These are phyloP conservation scores for Labia minor DNA, from an alignment of 2,888 invertebrate genomes.

Conservation along the genomic window DNA sequence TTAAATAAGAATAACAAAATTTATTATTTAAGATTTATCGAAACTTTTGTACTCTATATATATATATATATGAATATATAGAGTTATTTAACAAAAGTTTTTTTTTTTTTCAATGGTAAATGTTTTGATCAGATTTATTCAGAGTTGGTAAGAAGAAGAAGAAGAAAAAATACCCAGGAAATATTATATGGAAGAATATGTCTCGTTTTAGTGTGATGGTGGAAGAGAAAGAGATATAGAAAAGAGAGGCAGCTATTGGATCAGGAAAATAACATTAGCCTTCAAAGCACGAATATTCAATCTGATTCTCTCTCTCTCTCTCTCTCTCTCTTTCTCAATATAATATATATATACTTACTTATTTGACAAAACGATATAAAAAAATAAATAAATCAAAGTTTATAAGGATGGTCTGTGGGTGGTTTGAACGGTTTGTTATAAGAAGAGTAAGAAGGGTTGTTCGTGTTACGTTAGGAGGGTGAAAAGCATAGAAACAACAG, in stretches of 20 bases:
- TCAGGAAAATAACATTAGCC: background rate
- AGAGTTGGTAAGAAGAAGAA: no score
- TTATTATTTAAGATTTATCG: background rate
- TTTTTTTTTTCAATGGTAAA: background rate
- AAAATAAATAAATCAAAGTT: background rate
- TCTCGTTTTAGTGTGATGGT: no score
- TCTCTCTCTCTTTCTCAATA: no score
- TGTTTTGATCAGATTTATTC: conserved; percentile 7
- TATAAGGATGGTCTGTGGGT: no score
- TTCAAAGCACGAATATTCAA: conserved; percentile 13
- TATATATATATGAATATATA: no score
- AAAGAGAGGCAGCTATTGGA: background rate
- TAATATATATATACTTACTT: background rate
- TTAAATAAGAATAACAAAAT: background rate
- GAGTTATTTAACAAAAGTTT: no score
- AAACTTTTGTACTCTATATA: background rate
- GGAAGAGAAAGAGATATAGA: no score
- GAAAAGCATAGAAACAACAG: background rate
- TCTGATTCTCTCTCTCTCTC: no score
- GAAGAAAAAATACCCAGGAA: background rate
- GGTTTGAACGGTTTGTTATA: no score
- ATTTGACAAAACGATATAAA: background rate
- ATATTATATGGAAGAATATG: no score
- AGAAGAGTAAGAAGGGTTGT: no score
- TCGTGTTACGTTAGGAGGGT: no score